phyloP scores from a whole-genome alignment of 2,888 invertebrate genomes.

The Eupithecia inturbata region DNA sequence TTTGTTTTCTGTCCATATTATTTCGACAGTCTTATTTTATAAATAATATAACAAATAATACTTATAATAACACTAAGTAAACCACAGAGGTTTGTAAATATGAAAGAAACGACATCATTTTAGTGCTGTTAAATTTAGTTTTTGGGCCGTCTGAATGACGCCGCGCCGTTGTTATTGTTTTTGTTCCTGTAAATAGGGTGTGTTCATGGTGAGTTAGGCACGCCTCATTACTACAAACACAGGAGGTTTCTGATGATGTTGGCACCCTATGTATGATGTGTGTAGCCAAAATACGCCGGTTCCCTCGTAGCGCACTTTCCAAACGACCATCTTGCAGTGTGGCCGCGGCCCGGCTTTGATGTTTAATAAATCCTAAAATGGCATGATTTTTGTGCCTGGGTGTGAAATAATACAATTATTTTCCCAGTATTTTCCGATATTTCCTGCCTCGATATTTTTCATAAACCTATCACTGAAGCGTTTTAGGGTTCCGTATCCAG shows the following conservation, averaged over 20 bases:
- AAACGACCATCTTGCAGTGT: background rate
- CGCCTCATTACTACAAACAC: background rate
- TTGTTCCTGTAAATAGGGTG: background rate
- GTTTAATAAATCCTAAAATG: background rate
- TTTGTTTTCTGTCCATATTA: too few relatives aligned
- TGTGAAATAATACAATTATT: background rate
- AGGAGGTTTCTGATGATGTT: background rate
- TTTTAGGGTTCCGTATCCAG: background rate
- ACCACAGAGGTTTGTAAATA: too few relatives aligned
- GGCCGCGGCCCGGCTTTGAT: background rate
- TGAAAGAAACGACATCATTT: background rate
- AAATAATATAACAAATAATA: too few relatives aligned
- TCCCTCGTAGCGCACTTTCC: background rate
- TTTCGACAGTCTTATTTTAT: too few relatives aligned
- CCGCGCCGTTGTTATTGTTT: background rate
- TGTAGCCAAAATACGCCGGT: background rate
- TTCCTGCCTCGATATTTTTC: background rate
- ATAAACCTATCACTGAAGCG: background rate
- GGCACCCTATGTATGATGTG: background rate
- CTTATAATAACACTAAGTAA: too few relatives aligned
- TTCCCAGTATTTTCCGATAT: background rate
- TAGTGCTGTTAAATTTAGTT: background rate
- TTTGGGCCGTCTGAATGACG: background rate
- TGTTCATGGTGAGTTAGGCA: background rate
- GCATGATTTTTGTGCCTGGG: background rate